These are phyloP conservation scores for Acanthis flammea DNA, from an alignment of 2,797 vertebrate species.

Conservation along the genomic window DNA sequence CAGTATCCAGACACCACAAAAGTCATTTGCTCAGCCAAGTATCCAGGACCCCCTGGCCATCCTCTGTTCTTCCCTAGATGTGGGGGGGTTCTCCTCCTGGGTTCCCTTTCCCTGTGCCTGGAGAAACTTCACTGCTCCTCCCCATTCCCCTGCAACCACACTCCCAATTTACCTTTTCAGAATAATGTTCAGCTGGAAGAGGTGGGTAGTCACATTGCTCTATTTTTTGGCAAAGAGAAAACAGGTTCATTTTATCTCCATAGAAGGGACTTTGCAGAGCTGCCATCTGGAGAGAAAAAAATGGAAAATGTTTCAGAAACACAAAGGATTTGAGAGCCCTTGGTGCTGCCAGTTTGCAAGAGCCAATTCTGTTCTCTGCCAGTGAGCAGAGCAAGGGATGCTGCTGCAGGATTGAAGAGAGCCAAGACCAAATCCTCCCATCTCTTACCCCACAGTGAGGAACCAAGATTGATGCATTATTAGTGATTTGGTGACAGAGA, in stretches of 20 bases:
- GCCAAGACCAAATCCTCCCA: background rate
- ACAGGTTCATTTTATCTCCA: constrained; percentile 89
- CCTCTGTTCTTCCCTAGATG: background rate
- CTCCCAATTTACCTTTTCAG: constrained; percentile 79
- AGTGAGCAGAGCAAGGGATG: background rate
- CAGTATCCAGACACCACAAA: background rate
- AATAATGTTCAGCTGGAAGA: constrained; percentile 84
- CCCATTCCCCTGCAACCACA: background rate
- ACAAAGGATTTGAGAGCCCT: background rate
- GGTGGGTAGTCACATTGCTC: constrained; percentile 88
- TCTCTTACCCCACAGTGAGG: background rate
- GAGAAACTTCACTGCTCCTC: background rate
- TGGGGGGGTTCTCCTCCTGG: background rate
- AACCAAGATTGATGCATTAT: background rate
- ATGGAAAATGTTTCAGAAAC: background rate
- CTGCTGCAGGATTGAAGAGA: background rate
- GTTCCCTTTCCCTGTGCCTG: background rate
- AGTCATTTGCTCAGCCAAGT: background rate
- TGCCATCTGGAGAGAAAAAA: constrained; percentile 79
- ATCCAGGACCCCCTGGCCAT: background rate
- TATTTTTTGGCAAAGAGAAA: constrained; percentile 87
- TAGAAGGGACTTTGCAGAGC: constrained; percentile 89
- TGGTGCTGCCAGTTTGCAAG: background rate
- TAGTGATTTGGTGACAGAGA: background rate
- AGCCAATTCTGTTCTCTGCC: background rate